A percentile compares a stretch with the other conserved stretches of the same genome.
These are phyloP conservation scores for Plecotus auritus DNA, from an alignment of 2,113 vertebrate genomes.

Conservation along the genomic window DNA sequence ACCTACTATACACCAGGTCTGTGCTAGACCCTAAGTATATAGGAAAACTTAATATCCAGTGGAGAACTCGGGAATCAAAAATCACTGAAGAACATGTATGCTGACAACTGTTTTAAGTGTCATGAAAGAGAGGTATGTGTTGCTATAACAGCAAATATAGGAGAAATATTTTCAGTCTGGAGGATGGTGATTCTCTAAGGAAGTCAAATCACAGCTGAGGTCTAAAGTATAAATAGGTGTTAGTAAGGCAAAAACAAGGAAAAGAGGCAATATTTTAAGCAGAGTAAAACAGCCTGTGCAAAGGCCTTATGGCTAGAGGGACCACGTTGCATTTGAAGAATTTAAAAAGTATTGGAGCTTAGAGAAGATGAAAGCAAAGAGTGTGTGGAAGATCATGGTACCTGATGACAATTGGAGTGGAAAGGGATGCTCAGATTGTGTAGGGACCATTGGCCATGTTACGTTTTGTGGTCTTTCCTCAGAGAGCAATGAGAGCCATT, in stretches of 20 bases:
- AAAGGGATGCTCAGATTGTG: neutral
- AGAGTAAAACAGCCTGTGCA: neutral
- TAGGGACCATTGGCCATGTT: neutral
- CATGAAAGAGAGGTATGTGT: neutral
- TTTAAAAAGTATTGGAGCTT: neutral
- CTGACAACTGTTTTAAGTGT: neutral
- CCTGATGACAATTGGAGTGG: no score
- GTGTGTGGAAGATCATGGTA: neutral
- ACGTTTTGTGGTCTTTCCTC: neutral
- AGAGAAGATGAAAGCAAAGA: neutral
- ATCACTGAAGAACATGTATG: neutral
- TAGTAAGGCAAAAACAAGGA: neutral
- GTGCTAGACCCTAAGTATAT: neutral
- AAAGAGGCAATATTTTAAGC: neutral
- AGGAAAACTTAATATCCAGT: neutral
- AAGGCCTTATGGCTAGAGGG: neutral
- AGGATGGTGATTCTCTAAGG: neutral
- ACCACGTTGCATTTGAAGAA: neutral
- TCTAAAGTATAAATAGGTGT: neutral
- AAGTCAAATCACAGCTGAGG: neutral
- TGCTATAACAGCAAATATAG: neutral
- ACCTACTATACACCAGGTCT: neutral
- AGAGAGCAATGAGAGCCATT: neutral
- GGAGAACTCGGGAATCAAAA: neutral
- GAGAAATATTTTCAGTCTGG: neutral